phyloP scores from a whole-genome alignment of 2,797 vertebrate species.

The Gobionotothen gibberifrons region DNA sequence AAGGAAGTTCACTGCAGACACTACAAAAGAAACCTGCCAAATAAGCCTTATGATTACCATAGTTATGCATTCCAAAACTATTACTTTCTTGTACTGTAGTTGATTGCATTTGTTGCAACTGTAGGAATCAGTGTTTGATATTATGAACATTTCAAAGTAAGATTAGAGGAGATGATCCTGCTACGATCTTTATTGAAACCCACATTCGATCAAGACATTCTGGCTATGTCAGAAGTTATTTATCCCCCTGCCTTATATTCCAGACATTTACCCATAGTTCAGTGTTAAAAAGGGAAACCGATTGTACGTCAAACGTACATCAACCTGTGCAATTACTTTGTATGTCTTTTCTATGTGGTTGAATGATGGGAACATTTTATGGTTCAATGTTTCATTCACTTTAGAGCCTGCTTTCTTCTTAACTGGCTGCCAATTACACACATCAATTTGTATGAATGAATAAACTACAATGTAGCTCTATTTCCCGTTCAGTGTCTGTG shows the following conservation, averaged over 20 bases:
- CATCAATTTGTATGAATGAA: constrained; percentile 83
- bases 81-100: constrained; percentile 88
- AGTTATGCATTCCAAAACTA: constrained; percentile 90
- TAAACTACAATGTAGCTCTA: constrained; percentile 86
- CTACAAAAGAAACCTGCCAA: constrained; percentile 86
- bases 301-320: constrained; percentile 83
- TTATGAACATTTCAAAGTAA: constrained; percentile 81
- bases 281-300: constrained; percentile 89
- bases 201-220: constrained; percentile 83
- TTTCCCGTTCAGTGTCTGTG: constrained; percentile 14
- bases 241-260: constrained; percentile 77
- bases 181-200: constrained; percentile 80
- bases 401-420: constrained; percentile 69
- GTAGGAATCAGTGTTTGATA: constrained; percentile 82
- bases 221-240: constrained; percentile 74
- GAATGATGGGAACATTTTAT: constrained; percentile 80
- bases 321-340: constrained; percentile 91
- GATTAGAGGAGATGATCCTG: constrained; percentile 73
- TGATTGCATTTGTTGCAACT: constrained; percentile 77
- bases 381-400: constrained; percentile 69
- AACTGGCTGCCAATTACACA: constrained; percentile 80
- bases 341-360: constrained; percentile 80
- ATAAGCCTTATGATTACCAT: constrained; percentile 93
- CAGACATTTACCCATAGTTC: constrained; percentile 77
- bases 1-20: constrained; percentile 66